Evolutionary conservation across 2,888 invertebrate species (phyloP).

Genomic region (Sarcophaga rosellei): DNA sequence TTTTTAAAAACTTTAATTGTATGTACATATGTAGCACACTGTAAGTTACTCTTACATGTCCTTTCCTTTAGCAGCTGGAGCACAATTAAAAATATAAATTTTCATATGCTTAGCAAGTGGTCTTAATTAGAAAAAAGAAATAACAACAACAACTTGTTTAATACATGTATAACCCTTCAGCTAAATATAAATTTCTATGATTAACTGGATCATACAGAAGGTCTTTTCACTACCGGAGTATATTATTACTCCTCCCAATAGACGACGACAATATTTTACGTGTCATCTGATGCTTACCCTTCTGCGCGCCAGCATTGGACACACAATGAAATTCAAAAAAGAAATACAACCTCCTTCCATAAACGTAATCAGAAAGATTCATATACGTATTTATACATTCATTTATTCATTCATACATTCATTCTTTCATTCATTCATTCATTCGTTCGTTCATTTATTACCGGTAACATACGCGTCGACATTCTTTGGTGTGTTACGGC

Average conservation of each 20-base stretch:
- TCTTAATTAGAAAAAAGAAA: constrained; percentile 42
- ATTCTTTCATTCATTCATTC: background rate
- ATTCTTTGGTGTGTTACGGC: constrained; percentile 75
- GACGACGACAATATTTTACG: constrained; percentile 56
- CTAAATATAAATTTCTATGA: constrained; percentile 54
- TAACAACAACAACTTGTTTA: constrained; percentile 24
- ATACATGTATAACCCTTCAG: constrained; percentile 47
- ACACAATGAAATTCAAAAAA: background rate
- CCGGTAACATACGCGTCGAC: constrained; percentile 69
- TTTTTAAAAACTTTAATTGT: background rate
- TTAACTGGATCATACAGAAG: constrained; percentile 58
- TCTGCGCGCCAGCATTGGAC: too few relatives aligned
- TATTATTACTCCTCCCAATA: constrained; percentile 26
- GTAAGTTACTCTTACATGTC: background rate
- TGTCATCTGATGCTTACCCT: constrained; percentile 52
- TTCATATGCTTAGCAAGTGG: background rate
- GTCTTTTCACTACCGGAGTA: constrained; percentile 21
- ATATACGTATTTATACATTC: too few relatives aligned
- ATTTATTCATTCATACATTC: too few relatives aligned
- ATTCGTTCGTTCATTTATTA: constrained; percentile 39
- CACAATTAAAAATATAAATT: background rate
- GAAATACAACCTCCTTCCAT: background rate
- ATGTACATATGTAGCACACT: background rate
- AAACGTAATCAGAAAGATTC: constrained; percentile 12
- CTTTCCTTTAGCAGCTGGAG: background rate